Evolutionary conservation across 2,113 vertebrate genomes (phyloP).

Genomic region (Pangasianodon gigas): DNA sequence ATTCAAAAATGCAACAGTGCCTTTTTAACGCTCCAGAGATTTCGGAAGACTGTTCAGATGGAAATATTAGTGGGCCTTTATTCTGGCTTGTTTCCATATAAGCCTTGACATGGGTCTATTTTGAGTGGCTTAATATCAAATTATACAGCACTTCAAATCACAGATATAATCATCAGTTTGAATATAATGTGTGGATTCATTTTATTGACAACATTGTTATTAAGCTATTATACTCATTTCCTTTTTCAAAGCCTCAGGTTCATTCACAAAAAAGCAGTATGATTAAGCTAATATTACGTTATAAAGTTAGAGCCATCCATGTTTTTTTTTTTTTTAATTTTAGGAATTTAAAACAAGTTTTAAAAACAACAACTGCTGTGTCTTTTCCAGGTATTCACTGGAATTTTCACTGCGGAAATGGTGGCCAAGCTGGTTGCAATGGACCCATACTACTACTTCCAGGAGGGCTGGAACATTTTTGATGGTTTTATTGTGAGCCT

Average conservation of each 20-base stretch:
- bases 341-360: background rate
- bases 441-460: constrained; percentile 91
- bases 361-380: background rate
- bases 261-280: background rate
- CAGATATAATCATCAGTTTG: background rate
- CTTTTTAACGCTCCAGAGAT: background rate
- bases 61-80: background rate
- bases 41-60: background rate
- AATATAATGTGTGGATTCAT: background rate
- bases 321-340: background rate
- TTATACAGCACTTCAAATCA: background rate
- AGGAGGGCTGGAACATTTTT: constrained; percentile 92
- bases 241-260: background rate
- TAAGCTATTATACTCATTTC: background rate
- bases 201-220: background rate
- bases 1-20: background rate
- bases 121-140: background rate
- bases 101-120: background rate
- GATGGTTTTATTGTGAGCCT: constrained; percentile 88
- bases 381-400: constrained; percentile 83
- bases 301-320: background rate
- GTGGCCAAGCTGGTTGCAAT: constrained; percentile 87
- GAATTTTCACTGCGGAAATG: constrained; percentile 91
- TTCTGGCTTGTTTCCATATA: background rate
- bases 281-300: background rate